A percentile compares a stretch with the other conserved stretches of the same genome.
Evolutionary conservation across 2,113 vertebrate species (phyloP).

Genomic region (Dinomys branickii): DNA sequence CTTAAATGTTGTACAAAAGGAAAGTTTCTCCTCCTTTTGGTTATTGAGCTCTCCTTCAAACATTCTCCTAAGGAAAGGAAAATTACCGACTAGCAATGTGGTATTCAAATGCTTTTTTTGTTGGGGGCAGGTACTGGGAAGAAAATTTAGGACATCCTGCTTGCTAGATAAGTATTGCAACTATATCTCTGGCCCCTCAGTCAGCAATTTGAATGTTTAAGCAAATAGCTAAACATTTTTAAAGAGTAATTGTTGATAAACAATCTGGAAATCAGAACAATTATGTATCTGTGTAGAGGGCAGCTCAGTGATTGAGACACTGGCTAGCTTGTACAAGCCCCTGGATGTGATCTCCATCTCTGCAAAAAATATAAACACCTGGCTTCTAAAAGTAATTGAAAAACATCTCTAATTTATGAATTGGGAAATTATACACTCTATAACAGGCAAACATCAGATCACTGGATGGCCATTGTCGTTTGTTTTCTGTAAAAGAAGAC

Average conservation of each 20-base stretch:
- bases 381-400: not conserved
- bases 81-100: not conserved
- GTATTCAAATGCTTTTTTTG: no score
- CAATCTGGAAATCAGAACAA: not conserved
- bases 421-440: not conserved
- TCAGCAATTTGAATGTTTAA: not conserved
- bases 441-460: not conserved
- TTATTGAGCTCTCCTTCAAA: not conserved
- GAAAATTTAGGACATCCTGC: no score
- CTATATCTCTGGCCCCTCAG: no score
- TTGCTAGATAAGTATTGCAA: no score
- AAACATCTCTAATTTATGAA: not conserved
- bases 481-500: not conserved
- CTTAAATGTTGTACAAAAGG: not conserved
- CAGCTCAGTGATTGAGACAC: not conserved
- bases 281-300: not conserved
- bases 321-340: not conserved
- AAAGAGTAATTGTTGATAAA: conserved; percentile 5
- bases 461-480: not conserved
- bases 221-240: not conserved
- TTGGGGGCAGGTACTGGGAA: no score
- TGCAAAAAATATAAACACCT: not conserved
- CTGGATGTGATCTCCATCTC: not conserved
- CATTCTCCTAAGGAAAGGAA: not conserved
- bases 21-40: not conserved